Percentiles rank a stretch among this genome's conserved stretches.
Conservation (phyloP, 2,797 vertebrate species). For the Corythornis leucogaster region DNA sequence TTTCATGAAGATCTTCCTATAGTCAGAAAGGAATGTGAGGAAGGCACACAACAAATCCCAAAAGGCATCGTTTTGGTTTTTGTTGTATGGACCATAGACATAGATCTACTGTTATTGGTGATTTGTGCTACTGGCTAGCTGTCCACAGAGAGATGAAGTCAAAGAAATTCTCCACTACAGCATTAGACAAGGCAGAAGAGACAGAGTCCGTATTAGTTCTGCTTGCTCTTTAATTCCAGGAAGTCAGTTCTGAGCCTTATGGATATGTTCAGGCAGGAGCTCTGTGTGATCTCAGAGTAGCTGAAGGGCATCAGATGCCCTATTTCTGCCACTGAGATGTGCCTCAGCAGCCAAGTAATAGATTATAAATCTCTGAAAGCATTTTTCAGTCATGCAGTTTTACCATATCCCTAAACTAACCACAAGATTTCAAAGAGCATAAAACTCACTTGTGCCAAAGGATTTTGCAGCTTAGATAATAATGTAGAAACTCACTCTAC, state of each 20-base stretch:
- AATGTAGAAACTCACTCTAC: not conserved
- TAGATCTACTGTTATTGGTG: rapidly evolving
- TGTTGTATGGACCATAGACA: not conserved
- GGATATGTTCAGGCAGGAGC: conserved; percentile 22
- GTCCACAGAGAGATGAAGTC: not conserved
- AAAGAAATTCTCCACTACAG: not conserved
- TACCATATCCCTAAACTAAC: conserved; percentile 19
- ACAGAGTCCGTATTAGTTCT: conserved; percentile 28
- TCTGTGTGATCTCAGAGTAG: conserved; percentile 40
- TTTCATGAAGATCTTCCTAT: not conserved
- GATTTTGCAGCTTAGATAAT: conserved; percentile 29
- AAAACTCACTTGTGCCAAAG: conserved; percentile 41
- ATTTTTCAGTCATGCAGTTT: conserved; percentile 53
- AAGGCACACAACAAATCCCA: rapidly evolving
- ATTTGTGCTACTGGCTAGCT: not conserved
- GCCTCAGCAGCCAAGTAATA: conserved; percentile 25
- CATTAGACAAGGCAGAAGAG: not conserved
- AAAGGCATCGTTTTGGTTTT: not conserved
- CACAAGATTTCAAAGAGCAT: conserved; percentile 37
- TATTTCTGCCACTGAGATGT: conserved; percentile 52
- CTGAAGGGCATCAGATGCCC: conserved; percentile 59
- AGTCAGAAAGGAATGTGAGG: rapidly evolving
- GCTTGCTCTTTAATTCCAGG: conserved; percentile 38
- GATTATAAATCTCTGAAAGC: conserved; percentile 41
- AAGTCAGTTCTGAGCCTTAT: conserved; percentile 2